Evolutionary conservation across 2,888 invertebrate species (phyloP).

Genomic region (Aleiodes alternator): DNA sequence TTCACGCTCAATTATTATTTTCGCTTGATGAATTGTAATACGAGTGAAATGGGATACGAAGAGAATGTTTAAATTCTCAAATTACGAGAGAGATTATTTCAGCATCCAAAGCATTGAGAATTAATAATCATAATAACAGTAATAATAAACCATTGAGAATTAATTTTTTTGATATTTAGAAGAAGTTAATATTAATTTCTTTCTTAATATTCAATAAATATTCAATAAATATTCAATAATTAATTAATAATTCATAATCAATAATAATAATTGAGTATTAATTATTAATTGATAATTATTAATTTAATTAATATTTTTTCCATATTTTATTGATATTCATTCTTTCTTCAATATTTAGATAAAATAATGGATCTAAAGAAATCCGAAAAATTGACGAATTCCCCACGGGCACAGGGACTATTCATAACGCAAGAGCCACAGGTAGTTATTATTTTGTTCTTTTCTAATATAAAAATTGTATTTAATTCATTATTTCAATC

Average conservation of each 20-base stretch:
- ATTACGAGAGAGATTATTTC: not conserved
- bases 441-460: constrained; percentile 54
- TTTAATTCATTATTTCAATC: constrained; percentile 15
- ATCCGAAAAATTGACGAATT: constrained; percentile 63
- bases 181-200: too few relatives aligned
- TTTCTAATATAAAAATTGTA: not conserved
- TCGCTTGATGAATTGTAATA: not conserved
- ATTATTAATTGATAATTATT: too few relatives aligned
- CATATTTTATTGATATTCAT: too few relatives aligned
- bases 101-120: not conserved
- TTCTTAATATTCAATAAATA: too few relatives aligned
- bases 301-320: too few relatives aligned
- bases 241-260: too few relatives aligned
- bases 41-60: not conserved
- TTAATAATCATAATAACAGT: not conserved
- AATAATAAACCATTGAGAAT: too few relatives aligned
- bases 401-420: constrained; percentile 64
- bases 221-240: too few relatives aligned
- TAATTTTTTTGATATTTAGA: too few relatives aligned
- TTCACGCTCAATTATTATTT: not conserved
- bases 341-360: constrained; percentile 29
- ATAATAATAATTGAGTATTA: too few relatives aligned
- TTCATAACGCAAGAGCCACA: constrained; percentile 68
- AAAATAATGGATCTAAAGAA: constrained; percentile 66
- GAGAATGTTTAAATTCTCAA: not conserved